phyloP scores from a whole-genome alignment of 2,888 invertebrate species.

The Acanthococcus lagerstroemiae region DNA sequence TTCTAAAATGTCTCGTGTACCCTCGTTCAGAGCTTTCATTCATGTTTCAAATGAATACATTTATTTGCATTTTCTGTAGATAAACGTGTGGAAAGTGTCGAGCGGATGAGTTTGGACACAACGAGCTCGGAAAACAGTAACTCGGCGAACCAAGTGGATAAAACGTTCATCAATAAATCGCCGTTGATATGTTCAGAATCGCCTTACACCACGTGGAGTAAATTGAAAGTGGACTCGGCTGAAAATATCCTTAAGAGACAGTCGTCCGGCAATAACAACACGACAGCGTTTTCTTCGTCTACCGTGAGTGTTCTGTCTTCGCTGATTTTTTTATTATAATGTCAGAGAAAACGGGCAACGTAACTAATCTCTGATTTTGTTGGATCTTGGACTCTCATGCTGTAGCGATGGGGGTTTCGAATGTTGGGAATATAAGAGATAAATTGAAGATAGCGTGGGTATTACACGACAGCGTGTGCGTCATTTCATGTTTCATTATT shows the following conservation, averaged over 20 bases:
- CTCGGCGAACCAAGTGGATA: background rate
- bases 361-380: too few species aligned
- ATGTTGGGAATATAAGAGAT: too few species aligned
- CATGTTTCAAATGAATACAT: background rate
- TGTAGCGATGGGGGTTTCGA: too few species aligned
- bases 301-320: constrained; percentile 1
- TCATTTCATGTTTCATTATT: too few species aligned
- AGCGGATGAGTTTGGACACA: constrained; percentile 24
- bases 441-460: too few species aligned
- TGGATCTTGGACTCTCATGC: too few species aligned
- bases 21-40: too few species aligned
- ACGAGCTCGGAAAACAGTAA: constrained; percentile 12
- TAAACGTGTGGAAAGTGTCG: constrained; percentile 16
- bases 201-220: constrained; percentile 81
- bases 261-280: constrained; percentile 26
- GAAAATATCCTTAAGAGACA: constrained; percentile 24
- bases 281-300: constrained; percentile 14
- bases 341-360: too few species aligned
- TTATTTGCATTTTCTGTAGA: background rate
- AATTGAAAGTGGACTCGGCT: constrained; percentile 44
- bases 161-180: constrained; percentile 17
- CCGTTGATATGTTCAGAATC: constrained; percentile 43
- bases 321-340: too few species aligned
- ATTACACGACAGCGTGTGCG: too few species aligned
- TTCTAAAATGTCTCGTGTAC: too few species aligned